Conservation (phyloP, 23 tunicate genomes). For the Botrylloides violaceus region DNA sequence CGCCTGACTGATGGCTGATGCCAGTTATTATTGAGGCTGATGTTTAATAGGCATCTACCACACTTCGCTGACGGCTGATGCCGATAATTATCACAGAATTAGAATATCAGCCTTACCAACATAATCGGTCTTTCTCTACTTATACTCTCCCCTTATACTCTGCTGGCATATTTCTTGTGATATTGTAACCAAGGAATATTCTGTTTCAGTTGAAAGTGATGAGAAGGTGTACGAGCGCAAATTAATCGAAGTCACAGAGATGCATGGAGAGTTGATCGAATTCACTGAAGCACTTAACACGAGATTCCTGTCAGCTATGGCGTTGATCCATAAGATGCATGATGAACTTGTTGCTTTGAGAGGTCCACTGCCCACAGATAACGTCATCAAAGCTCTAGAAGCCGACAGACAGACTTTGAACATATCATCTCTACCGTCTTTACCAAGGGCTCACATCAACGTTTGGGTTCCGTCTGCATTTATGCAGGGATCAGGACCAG, state of each 20-base stretch:
- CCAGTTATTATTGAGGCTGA: too few relatives aligned
- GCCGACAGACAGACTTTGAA: constrained; percentile 32
- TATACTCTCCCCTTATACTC: too few relatives aligned
- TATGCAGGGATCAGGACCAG: constrained; percentile 64
- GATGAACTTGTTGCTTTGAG: constrained; percentile 72
- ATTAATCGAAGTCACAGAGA: constrained; percentile 76
- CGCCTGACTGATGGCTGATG: too few relatives aligned
- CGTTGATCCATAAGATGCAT: constrained; percentile 56
- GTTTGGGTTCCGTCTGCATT: constrained; percentile 91
- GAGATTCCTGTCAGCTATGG: constrained; percentile 51
- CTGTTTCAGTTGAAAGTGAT: background rate
- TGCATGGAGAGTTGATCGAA: constrained; percentile 96
- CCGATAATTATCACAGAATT: too few relatives aligned
- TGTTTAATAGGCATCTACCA: too few relatives aligned
- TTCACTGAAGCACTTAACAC: constrained; percentile 65
- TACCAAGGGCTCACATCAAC: constrained; percentile 59
- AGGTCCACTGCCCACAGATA: constrained; percentile 90
- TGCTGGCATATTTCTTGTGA: too few relatives aligned
- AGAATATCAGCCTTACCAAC: too few relatives aligned
- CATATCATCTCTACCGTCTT: background rate
- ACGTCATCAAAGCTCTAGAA: constrained; percentile 48
- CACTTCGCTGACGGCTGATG: too few relatives aligned
- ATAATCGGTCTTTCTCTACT: too few relatives aligned
- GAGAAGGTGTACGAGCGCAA: constrained; percentile 38
- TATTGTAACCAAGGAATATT: too few relatives aligned